Base-by-base conservation (phyloP, 2,797 vertebrate species). In the Psittacula derbiana region DNA sequence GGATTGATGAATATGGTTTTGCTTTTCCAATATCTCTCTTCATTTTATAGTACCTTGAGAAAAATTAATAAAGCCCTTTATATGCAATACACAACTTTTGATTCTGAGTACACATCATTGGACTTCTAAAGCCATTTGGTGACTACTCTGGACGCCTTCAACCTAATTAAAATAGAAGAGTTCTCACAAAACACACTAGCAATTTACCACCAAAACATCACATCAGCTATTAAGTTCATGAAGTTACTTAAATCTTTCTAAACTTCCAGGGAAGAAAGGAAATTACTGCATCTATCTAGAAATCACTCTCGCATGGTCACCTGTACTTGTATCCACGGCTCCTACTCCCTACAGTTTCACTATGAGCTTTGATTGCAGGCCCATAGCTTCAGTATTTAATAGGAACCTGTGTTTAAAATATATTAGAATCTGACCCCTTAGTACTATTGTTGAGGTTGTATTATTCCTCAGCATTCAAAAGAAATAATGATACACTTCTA, bases 81-180 rank as follows among this genome's bases (percentile, higher is more conserved):
- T 2, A 5, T 28, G 47, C 28, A 70, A 57, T 8, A 31, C 31
- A 38, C 27, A 71, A 49, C 46, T n/a, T 5, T 41, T 38, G 13
- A 41, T 66, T 87, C 52, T 50, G 21, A 75, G 17, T 73, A 71
- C 8, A 3, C 14, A 20, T 40, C 30, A 50, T 31, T 74, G 62
- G 28, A 86, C 21, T 85, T 83, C 17, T 64, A 75, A 91, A 91
- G 27, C 27, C 47, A 73, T 85, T 65, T 90, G 83, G 96, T 79
- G 80, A 93, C 55, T 91, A 71, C n/a, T 41, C 40, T 73, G 50
- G 41, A 91, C 69, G 82, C 24, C 80, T 96, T 93, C 33, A 93
- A 85, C 90, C 89, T 95, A 95, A 96, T 97, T 96, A 94, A 89
- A 95, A 76, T 40, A 62, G 50, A 97, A 89, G 84, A 70, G n/a